Conservation (phyloP, 1,140 invertebrate species). For the Pissodes strobi region DNA sequence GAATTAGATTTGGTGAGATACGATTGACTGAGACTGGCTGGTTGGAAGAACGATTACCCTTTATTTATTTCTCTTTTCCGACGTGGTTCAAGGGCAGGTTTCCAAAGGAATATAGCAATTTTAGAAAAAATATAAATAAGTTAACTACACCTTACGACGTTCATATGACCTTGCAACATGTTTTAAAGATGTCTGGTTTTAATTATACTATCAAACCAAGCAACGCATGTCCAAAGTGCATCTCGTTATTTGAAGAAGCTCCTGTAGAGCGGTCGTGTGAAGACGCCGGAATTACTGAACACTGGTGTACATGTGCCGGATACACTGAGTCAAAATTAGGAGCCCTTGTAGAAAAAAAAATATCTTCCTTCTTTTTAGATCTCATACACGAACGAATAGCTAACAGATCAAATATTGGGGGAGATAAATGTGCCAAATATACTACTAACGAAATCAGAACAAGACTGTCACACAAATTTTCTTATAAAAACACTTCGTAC, state of each 20-base stretch:
- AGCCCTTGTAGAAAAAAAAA: conserved; percentile 53
- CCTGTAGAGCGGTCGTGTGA: conserved; percentile 70
- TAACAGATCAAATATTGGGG: conserved; percentile 45
- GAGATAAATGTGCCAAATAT: conserved; percentile 56
- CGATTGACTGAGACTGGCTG: conserved; percentile 73
- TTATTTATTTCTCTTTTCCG: conserved; percentile 75
- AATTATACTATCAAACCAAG: conserved; percentile 54
- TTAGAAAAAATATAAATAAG: conserved; percentile 67
- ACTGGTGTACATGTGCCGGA: conserved; percentile 79
- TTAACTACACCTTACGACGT: conserved; percentile 77
- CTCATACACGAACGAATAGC: conserved; percentile 50
- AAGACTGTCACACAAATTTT: conserved; percentile 33
- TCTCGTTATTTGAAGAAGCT: conserved; percentile 68
- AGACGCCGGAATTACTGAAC: conserved; percentile 70
- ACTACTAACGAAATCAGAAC: conserved; percentile 23
- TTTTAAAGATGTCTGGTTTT: conserved; percentile 56
- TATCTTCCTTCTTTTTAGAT: conserved; percentile 58
- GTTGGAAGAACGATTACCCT: conserved; percentile 83
- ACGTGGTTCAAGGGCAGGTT: conserved; percentile 65
- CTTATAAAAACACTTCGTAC: conserved; percentile 38
- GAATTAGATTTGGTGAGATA: conserved; percentile 77
- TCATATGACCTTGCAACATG: conserved; percentile 64
- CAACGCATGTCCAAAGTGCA: conserved; percentile 66
- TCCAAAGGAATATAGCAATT: conserved; percentile 62
- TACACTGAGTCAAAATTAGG: conserved; percentile 52